A percentile compares a stretch with the other conserved stretches of the same genome.
phyloP scores from a whole-genome alignment of 2,797 vertebrate species.

The Uromys caudimaculatus region DNA sequence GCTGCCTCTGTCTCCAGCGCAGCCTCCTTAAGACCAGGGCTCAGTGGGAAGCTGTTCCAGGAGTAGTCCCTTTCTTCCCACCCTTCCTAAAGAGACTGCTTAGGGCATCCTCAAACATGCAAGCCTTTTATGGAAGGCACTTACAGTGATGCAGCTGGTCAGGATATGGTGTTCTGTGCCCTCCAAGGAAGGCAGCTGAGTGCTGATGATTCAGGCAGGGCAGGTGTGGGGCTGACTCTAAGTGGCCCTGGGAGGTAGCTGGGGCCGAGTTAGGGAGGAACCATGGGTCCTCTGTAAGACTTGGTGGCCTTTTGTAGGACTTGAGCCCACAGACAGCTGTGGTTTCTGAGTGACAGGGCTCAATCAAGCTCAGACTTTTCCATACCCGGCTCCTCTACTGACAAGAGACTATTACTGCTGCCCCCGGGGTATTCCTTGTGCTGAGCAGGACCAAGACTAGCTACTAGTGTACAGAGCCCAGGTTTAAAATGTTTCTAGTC shows the following conservation, averaged over 20 bases:
- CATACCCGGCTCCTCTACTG: background rate
- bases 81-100: background rate
- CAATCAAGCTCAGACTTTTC: too few relatives aligned
- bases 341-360: background rate
- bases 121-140: background rate
- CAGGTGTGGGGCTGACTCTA: fast-evolving
- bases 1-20: background rate
- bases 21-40: background rate
- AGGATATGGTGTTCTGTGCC: fast-evolving
- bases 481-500: background rate
- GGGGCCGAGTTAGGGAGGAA: background rate
- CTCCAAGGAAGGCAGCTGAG: background rate
- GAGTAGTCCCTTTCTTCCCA: fast-evolving
- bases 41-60: too few relatives aligned
- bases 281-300: too few relatives aligned
- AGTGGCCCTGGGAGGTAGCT: background rate
- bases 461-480: fast-evolving
- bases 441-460: background rate
- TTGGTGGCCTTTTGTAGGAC: background rate
- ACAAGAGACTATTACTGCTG: background rate
- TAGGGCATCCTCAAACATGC: too few relatives aligned
- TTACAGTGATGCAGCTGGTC: background rate
- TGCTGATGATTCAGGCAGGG: background rate
- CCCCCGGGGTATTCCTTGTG: background rate
- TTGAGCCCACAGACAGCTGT: background rate